A percentile compares a stretch with the other conserved stretches of the same genome.
phyloP scores from a whole-genome alignment of 1,140 invertebrate species.

The Achroia grisella region DNA sequence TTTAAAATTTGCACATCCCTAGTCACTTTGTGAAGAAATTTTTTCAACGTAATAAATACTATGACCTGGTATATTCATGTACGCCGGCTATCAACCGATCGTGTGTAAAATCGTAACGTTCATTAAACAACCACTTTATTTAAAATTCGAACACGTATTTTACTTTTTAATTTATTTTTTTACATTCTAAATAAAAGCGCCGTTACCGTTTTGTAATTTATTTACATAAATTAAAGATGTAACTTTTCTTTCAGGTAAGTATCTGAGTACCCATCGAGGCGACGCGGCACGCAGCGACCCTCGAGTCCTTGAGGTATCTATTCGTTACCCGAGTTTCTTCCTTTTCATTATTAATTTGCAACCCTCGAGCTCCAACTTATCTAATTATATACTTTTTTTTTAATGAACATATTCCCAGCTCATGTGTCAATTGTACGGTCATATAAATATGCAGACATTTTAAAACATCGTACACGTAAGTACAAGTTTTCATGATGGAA shows the following conservation, averaged over 20 bases:
- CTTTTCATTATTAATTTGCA: background rate
- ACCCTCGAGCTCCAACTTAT: background rate
- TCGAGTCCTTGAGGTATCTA: background rate
- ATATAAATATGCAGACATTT: no score
- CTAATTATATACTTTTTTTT: no score
- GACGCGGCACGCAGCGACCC: background rate
- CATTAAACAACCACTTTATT: background rate
- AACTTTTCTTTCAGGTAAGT: slow-evolving; percentile 2
- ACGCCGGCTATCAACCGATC: no score
- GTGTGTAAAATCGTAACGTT: background rate
- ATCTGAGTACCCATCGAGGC: background rate
- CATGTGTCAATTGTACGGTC: no score
- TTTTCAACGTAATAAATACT: no score
- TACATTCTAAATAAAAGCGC: background rate
- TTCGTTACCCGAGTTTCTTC: background rate
- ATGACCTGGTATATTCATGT: no score
- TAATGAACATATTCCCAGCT: no score
- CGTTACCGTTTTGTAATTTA: background rate
- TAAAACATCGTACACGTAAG: no score
- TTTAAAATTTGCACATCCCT: no score
- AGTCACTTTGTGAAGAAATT: no score
- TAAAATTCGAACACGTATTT: background rate
- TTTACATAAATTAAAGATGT: background rate
- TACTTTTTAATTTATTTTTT: background rate
- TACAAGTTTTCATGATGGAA: no score